phyloP scores from a whole-genome alignment of 2,797 vertebrate species.

The Australoheros facetus region DNA sequence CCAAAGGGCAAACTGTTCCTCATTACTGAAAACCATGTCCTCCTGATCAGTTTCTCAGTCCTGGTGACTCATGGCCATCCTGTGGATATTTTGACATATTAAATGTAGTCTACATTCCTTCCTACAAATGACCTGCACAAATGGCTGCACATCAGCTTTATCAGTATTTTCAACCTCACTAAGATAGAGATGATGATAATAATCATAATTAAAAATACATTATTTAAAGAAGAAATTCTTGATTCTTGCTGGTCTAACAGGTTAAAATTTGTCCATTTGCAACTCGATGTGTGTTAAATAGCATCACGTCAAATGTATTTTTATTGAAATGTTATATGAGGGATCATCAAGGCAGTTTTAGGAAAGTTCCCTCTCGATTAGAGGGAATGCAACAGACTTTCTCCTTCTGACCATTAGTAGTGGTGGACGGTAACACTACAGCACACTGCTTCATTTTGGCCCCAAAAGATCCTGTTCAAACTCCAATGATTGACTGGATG shows the following conservation, averaged over 20 bases:
- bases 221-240: not conserved
- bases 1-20: constrained; percentile 22
- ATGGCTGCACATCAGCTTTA: not conserved
- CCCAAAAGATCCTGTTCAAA: not conserved
- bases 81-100: not conserved
- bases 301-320: not conserved
- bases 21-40: constrained; percentile 26
- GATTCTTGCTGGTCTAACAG: not conserved
- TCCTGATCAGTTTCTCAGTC: not conserved
- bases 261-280: not conserved
- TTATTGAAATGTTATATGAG: not conserved
- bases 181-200: fast-evolving
- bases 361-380: not conserved
- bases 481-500: not conserved
- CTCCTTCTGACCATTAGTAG: not conserved
- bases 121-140: not conserved
- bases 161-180: no score
- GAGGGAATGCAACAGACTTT: not conserved
- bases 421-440: not conserved
- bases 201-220: not conserved
- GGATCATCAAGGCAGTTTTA: not conserved
- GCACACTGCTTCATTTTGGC: not conserved
- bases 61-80: not conserved
- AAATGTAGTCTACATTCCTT: not conserved
- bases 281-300: not conserved